Base-by-base conservation (phyloP, 2,113 vertebrate species). In the Coracopsis vasa region DNA sequence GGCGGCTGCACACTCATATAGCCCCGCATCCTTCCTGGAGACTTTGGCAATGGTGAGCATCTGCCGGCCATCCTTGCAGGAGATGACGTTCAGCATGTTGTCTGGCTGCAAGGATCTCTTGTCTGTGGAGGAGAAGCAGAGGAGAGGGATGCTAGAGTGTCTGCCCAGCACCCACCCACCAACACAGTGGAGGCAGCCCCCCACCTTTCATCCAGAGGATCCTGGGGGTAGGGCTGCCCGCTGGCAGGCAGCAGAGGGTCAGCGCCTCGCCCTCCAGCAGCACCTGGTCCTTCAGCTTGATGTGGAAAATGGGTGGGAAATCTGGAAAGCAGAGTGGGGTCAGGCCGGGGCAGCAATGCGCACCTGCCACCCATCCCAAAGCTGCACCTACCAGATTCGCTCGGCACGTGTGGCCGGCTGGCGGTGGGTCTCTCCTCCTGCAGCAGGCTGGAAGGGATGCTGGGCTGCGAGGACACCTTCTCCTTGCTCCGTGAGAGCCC, bases 241-340 rank as follows among this genome's bases (percentile, higher is more conserved):
- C 99, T 1, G 99, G 99, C 70, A 99, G 98, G 97, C 99, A 99
- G 97, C 99, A 99, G 73, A 99, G 98, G 33, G 99, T 99, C 89
- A 99, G 98, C 2, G 99, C 98, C 82, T 99, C 99, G 2, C 99
- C 99, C 93, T 99, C 99, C 85, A 99, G 97, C 92, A 99, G 98
- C 95, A 99, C 98, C 88, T 99, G 99, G 97, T 99, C 99, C 98
- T 99, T 99, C 96, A 99, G 97, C 86, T 99, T 99, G 95, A 99
- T 99, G 96, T 99, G 99, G 97, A 99, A 99, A 86, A 99, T 96
- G 8, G 99, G 99, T 83, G 98, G 98, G 58, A 99, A 99, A 96
- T 99, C 99, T 99, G 96, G n/a, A 74, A 50, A 79, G 60, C 33
- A 51, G 17, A 47, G 39, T 21, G 24, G 7, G 29, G 23, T 65